These are phyloP conservation scores for Ophiothrix spiculata DNA, from an alignment of 35 echinoderm and acorn worm species.

Conservation along the genomic window DNA sequence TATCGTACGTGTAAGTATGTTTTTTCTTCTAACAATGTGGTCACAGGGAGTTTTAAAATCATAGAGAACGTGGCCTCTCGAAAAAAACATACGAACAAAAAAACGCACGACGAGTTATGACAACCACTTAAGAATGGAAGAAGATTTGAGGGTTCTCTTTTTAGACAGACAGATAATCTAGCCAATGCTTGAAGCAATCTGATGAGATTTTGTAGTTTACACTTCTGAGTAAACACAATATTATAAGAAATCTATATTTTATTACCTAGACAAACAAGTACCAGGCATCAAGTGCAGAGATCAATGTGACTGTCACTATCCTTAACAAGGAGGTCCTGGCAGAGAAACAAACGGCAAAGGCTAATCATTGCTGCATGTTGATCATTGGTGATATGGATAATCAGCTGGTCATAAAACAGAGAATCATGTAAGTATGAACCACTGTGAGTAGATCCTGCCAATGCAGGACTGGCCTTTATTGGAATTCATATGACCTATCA, in stretches of 20 bases:
- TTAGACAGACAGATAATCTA: no score
- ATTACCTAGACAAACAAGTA: slow-evolving; percentile 40
- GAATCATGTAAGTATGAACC: slow-evolving; percentile 53
- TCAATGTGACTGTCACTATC: slow-evolving; percentile 59
- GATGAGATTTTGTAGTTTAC: no score
- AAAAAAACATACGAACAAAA: no score
- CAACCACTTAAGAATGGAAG: no score
- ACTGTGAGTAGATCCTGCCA: background rate
- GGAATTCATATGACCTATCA: no score
- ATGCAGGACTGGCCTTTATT: background rate
- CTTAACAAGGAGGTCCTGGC: slow-evolving; percentile 38
- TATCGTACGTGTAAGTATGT: no score
- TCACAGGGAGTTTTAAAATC: no score
- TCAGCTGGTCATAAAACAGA: slow-evolving; percentile 59
- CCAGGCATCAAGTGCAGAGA: slow-evolving; percentile 32
- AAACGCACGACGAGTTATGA: no score
- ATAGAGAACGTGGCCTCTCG: no score
- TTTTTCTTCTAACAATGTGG: no score
- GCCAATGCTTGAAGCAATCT: no score
- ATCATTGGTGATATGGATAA: slow-evolving; percentile 65
- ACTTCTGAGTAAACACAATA: background rate
- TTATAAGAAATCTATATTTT: background rate
- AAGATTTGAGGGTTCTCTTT: no score
- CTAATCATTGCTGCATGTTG: slow-evolving; percentile 43
- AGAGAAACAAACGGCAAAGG: slow-evolving; percentile 54